Conservation (phyloP, 2,888 invertebrate genomes). For the Chrysolina haemoptera region DNA sequence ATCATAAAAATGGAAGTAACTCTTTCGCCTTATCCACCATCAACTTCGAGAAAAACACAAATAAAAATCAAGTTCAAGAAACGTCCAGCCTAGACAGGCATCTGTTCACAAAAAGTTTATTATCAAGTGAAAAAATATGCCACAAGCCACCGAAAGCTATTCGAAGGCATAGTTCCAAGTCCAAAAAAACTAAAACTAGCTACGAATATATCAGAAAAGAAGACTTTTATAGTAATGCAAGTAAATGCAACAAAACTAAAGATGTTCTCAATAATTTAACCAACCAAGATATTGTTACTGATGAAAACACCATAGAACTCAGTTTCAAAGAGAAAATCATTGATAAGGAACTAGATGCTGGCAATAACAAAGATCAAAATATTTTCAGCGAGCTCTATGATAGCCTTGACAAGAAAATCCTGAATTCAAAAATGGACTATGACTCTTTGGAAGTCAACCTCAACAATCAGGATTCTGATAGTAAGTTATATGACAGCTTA, state of each 20-base stretch:
- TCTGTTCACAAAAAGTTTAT: constrained; percentile 68
- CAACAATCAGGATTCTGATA: constrained; percentile 57
- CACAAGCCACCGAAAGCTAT: constrained; percentile 84
- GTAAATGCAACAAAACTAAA: constrained; percentile 51
- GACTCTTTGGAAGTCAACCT: constrained; percentile 65
- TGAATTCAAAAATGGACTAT: constrained; percentile 62
- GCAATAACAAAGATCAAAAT: constrained; percentile 48
- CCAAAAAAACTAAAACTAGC: constrained; percentile 63
- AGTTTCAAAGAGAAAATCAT: constrained; percentile 67
- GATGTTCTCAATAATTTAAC: constrained; percentile 52
- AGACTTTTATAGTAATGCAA: constrained; percentile 63
- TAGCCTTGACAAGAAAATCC: constrained; percentile 64
- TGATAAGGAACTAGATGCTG: constrained; percentile 65
- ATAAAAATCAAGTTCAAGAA: constrained; percentile 62
- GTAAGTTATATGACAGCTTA: constrained; percentile 62
- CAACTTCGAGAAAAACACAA: constrained; percentile 60
- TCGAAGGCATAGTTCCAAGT: constrained; percentile 76
- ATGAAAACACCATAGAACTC: constrained; percentile 66
- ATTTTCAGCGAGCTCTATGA: constrained; percentile 65
- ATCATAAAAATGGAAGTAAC: constrained; percentile 48
- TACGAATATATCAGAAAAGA: constrained; percentile 69
- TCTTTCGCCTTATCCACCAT: constrained; percentile 55
- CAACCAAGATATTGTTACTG: constrained; percentile 56
- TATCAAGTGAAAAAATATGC: constrained; percentile 71
- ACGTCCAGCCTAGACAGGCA: constrained; percentile 69